Percentiles rank a stretch among this genome's conserved stretches.
Evolutionary conservation across 2,888 invertebrate genomes (phyloP).

Genomic region (Malacosoma neustria): DNA sequence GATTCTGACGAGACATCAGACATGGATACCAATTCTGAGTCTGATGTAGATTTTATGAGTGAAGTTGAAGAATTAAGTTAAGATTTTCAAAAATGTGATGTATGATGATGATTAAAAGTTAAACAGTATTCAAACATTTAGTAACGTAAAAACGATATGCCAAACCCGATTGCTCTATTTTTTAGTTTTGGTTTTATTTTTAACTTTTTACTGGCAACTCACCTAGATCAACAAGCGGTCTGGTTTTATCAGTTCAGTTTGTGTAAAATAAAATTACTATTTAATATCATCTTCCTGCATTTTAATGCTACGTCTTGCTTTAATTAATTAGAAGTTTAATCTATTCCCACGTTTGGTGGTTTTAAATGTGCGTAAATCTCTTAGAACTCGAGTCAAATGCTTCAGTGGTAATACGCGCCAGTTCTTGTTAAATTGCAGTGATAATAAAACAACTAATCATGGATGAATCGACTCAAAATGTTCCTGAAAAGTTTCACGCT

Average conservation of each 20-base stretch:
- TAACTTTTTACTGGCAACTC: constrained; percentile 28
- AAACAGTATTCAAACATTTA: too few species aligned
- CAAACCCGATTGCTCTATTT: too few species aligned
- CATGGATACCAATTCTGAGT: too few species aligned
- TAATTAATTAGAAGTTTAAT: constrained; percentile 2
- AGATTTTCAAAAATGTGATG: too few species aligned
- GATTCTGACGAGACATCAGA: too few species aligned
- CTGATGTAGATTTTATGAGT: too few species aligned
- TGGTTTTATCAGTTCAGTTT: constrained; percentile 21
- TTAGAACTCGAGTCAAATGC: constrained; percentile 46
- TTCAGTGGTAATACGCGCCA: constrained; percentile 49
- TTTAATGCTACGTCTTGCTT: background rate
- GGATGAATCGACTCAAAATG: constrained; percentile 37
- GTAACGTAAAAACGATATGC: too few species aligned
- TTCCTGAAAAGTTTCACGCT: constrained; percentile 26
- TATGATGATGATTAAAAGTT: too few species aligned
- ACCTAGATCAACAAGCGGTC: constrained; percentile 60
- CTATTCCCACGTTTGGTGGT: constrained; percentile 10
- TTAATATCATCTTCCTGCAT: constrained; percentile 3
- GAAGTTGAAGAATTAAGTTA: too few species aligned
- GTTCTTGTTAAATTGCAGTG: constrained; percentile 31
- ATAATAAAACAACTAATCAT: constrained; percentile 26
- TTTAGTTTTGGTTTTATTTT: background rate
- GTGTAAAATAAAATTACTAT: background rate
- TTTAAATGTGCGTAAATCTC: constrained; percentile 34